Base-by-base conservation (phyloP, 1,140 invertebrate species). In the Ceratina japonica region DNA sequence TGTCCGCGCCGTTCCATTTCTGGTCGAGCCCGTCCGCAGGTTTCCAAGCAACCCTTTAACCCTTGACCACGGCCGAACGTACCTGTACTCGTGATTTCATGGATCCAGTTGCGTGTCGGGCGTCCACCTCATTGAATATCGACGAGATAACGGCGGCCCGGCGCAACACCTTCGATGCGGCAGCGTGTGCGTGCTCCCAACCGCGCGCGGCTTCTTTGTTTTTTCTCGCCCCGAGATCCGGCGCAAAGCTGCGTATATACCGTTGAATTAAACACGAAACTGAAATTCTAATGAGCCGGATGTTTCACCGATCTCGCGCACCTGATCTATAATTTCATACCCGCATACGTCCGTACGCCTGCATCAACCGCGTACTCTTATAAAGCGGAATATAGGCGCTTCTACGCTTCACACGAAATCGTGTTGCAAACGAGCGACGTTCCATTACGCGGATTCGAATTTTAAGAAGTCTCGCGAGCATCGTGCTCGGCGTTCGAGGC, bases 281-380 rank as follows among this genome's bases (percentile, higher is more conserved):
- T 72, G 75, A 64, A 78, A 78, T 78, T 78, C 69, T 78, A 85
- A 84, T 77, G 74, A 85, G 69, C 61, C 83, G 78, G 79, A 80
- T 72, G 68, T 80, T 76, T 65, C 72, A 69, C 72, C 77, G 72
- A 84, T 84, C 78, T 65, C 61, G 69, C 51, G 56, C 71, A 75
- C 52, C 63, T 72, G 84, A 85, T 85, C 79, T 82, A 61, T 79
- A 85, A 84, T 84, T 85, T 83, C 66, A 58, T 68, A 72, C 71
- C 71, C 66, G 82, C 79, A 82, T 85, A 74, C 61, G 59, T 83
- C 54, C n/a, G 72, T 63, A 59, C n/a, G 74, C 79, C 73, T 68
- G 65, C 66, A 72, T 58, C 44, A 51, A 31, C 52, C 59, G 27
- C 54, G 24, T 65, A 65, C 7, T 22, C 37, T 16, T 24, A 22